Evolutionary conservation across 2,888 invertebrate genomes (phyloP), one percentile per base, ranked within the genome.

Genomic region (Adela reaumurella): DNA sequence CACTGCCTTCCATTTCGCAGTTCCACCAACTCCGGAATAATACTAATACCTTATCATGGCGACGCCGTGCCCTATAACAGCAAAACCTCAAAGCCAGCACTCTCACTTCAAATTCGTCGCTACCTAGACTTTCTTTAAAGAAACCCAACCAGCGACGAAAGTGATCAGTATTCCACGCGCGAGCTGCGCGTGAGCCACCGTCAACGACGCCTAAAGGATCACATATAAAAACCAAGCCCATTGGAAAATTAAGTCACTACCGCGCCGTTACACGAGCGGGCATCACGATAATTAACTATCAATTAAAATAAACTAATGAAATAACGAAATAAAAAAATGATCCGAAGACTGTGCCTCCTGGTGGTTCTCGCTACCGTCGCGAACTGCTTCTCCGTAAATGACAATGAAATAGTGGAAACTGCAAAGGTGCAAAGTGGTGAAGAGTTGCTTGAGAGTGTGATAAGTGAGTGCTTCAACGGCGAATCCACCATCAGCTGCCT

Each of bases 391-490:
- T 72, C 81, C 57, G 76, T 81, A 58, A 70, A 74, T 57, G 84
- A 83, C 62, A 84, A 83, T 68, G 80, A 83, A 55, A 67, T 79
- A 2, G 53, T 51, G 24, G 73, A 79, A 50, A 76, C 81, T 42
- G 76, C 82, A 43, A 76, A 83, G 53, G 81, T 87, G 58, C 66
- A 74, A 58, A 82, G 82, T 55, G 85, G 88, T 66, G 87, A 88
- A 58, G 85, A 88, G 65, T 73, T 90, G 45, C 81, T 91, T 57
- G 81, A 86, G 51, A 82, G 84, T 62, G 86, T 88, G 59, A 78
- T 90, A 58, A 85, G 86, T 72, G 86, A 86, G 64, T 92, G 92
- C 76, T 83, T 87, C 63, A 80, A 81, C 56, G 81, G 82, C 46
- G 82, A 84, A 52, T 83, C 84, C 6, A 86, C 89, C 66, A 83